Percentiles rank a stretch among this genome's conserved stretches.
Conservation (phyloP, 2,888 invertebrate species). For the Agelastica alni region DNA sequence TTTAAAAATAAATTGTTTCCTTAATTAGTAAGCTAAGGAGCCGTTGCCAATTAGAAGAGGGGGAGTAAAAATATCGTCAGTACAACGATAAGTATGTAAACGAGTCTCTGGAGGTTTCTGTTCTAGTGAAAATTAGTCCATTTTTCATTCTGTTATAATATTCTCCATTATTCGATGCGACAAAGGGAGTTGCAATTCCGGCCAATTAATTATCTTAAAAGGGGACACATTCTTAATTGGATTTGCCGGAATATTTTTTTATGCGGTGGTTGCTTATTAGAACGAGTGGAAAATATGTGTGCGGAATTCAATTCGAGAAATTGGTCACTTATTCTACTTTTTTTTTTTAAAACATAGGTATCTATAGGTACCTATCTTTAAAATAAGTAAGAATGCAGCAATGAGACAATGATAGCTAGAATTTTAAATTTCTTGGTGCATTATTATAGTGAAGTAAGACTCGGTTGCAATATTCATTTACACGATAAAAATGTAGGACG, state of each 20-base stretch:
- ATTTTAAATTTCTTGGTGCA: background rate
- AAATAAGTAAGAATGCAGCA: background rate
- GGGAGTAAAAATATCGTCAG: constrained; percentile 2
- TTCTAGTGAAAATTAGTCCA: constrained; percentile 14
- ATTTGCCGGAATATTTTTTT: constrained; percentile 20
- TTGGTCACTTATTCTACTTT: too few relatives aligned
- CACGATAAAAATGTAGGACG: too few relatives aligned
- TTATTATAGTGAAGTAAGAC: background rate
- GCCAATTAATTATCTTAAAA: constrained; percentile 20
- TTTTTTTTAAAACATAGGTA: too few relatives aligned
- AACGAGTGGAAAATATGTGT: background rate
- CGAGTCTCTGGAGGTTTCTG: constrained; percentile 11
- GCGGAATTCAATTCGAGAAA: too few relatives aligned
- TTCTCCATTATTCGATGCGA: constrained; percentile 13
- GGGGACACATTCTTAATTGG: constrained; percentile 13
- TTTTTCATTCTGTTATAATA: constrained; percentile 17
- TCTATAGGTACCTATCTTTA: too few relatives aligned
- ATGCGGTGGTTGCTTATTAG: constrained; percentile 4
- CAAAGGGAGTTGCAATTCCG: constrained; percentile 13
- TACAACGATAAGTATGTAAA: constrained; percentile 18
- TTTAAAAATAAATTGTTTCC: too few relatives aligned
- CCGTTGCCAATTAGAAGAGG: background rate
- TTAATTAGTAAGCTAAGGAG: too few relatives aligned
- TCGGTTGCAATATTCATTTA: background rate
- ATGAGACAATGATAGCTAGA: background rate